phyloP scores from a whole-genome alignment of 1,140 invertebrate genomes.

The Tetragnatha versicolor region DNA sequence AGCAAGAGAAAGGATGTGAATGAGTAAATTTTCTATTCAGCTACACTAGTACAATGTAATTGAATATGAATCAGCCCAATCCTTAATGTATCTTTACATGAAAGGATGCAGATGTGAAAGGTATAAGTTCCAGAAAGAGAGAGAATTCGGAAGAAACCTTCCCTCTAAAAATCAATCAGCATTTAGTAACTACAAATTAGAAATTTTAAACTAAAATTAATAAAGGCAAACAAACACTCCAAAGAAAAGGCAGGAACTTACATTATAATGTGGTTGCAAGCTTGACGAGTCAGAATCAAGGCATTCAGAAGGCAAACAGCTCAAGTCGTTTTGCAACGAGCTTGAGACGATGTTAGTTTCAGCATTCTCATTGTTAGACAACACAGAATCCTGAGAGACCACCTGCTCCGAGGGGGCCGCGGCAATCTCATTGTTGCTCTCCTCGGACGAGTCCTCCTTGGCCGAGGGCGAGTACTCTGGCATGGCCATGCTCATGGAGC shows the following conservation, averaged over 20 bases:
- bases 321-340: constrained; percentile 28
- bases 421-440: background rate
- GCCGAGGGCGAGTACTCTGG: background rate
- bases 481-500: background rate
- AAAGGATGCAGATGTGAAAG: no score
- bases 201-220: no score
- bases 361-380: constrained; percentile 19
- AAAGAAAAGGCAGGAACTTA: constrained; percentile 35
- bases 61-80: no score
- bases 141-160: no score
- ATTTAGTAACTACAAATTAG: no score
- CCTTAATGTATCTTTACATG: no score
- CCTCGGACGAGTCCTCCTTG: constrained; percentile 14
- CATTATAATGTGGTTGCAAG: constrained; percentile 44
- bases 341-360: constrained; percentile 32
- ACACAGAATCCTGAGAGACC: constrained; percentile 3
- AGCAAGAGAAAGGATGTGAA: no score
- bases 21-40: no score
- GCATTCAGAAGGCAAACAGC: constrained; percentile 34
- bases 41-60: no score
- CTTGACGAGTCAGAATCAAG: constrained; percentile 50
- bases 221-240: background rate
- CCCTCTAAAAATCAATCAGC: no score
- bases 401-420: background rate
- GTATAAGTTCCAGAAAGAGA: no score